These are phyloP conservation scores for Cephalotes varians DNA, from an alignment of 2,888 invertebrate species.

Conservation along the genomic window DNA sequence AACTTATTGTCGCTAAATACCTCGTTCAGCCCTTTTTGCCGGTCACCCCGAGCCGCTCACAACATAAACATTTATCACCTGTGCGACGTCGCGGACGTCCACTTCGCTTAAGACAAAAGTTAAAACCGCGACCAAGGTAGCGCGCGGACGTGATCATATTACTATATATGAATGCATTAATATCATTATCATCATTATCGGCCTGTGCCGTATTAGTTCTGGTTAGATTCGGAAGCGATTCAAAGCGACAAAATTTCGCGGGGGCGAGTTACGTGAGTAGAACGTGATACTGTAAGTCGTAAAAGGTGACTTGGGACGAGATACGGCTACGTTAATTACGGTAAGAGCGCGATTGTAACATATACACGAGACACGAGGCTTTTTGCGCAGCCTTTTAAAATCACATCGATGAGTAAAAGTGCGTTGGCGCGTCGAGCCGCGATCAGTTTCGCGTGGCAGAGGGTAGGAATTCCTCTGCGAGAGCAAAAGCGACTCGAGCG, in stretches of 20 bases:
- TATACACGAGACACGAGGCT: slow-evolving; percentile 83
- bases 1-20: slow-evolving; percentile 8
- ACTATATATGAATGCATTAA: slow-evolving; percentile 46
- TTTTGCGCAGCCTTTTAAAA: slow-evolving; percentile 82
- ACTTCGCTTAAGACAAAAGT: slow-evolving; percentile 43
- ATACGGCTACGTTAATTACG: slow-evolving; percentile 77
- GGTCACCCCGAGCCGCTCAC: slow-evolving; percentile 31
- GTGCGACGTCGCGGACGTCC: slow-evolving; percentile 53
- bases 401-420: slow-evolving; percentile 83
- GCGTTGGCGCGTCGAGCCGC: slow-evolving; percentile 66
- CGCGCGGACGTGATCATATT: slow-evolving; percentile 49
- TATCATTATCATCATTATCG: slow-evolving; percentile 40
- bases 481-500: slow-evolving; percentile 46
- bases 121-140: slow-evolving; percentile 31
- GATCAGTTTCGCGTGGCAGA: slow-evolving; percentile 59
- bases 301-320: slow-evolving; percentile 72
- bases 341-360: slow-evolving; percentile 82
- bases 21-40: not conserved
- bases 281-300: slow-evolving; percentile 76
- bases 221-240: slow-evolving; percentile 52
- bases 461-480: slow-evolving; percentile 50
- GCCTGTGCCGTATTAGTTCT: slow-evolving; percentile 39
- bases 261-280: slow-evolving; percentile 67
- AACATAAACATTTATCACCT: slow-evolving; percentile 52
- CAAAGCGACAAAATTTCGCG: slow-evolving; percentile 51